Evolutionary conservation across 1,140 invertebrate genomes (phyloP), one percentile per base, ranked within the genome.

Genomic region (Drosophila saltans): DNA sequence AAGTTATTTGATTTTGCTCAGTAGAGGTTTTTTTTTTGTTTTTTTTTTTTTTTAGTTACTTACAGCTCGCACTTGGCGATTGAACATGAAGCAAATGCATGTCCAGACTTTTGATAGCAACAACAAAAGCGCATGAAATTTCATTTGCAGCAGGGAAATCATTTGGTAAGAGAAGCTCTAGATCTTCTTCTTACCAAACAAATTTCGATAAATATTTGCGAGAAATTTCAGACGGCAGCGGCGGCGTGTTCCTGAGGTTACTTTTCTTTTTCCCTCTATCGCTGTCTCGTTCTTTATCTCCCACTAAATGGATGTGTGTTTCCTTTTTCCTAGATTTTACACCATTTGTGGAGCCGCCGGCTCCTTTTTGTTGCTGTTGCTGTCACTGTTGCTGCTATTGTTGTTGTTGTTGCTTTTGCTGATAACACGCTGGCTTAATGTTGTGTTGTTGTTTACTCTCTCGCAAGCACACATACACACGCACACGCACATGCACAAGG

Each of bases 111-210:
- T 98, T 92, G 97, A 97, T 92, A 97, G 97, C 92, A 98, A 95
- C 93, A 98, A 94, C 94, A 98, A 96, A 93, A 98, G 98, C 94
- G 97, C 96, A 94, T 97, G 96, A 94, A 98, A 96, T 94, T 97
- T 97, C 97, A 98, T 98, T 95, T 98, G 97, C 95, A 98, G 95
- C 95, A 97, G 96, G 94, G 98, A 98, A 95, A 97, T 96, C 97
- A 98, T 98, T 96, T 61, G 92, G 88, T 83, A 91, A 84, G 74
- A 78, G 59, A 64, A 30, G 61, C 39, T 40, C 58, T 28, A 48
- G 30, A 28, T 67, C 72, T 2, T 43, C 75, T 81, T 81, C 81
- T 86, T 86, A 86, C 83, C 83, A 81, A 70, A 55, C 45, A 16
- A 28, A 21, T 60, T 57, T 26, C 39, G 55, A 40, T 57, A 63